Percentiles rank a stretch among this genome's conserved stretches.
These are phyloP conservation scores for Gobiocypris rarus DNA, from an alignment of 2,113 vertebrate genomes.

Conservation along the genomic window DNA sequence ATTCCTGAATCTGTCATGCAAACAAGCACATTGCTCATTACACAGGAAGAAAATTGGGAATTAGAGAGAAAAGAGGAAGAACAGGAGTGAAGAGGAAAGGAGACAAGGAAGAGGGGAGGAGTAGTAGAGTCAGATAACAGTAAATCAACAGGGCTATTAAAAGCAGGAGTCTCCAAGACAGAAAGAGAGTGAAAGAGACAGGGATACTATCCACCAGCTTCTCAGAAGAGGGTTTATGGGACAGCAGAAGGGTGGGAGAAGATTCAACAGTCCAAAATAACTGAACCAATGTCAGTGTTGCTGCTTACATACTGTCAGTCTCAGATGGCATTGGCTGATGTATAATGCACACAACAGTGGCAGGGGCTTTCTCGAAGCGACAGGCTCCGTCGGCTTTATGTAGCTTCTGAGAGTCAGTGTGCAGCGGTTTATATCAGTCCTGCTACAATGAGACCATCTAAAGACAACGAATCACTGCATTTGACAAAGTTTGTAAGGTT, in stretches of 20 bases:
- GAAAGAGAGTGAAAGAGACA: background rate
- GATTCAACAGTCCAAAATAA: conserved; percentile 41
- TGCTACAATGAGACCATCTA: background rate
- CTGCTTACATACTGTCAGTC: conserved; percentile 76
- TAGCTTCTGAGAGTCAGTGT: background rate
- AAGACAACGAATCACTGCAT: background rate
- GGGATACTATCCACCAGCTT: conserved; percentile 1
- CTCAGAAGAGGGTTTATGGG: background rate
- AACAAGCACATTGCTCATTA: conserved; percentile 77
- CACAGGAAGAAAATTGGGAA: conserved; percentile 59
- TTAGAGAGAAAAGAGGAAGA: conserved; percentile 31
- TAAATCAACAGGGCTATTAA: conserved; percentile 48
- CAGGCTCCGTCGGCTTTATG: background rate
- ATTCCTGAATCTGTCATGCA: conserved; percentile 80
- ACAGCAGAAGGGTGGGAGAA: conserved; percentile 9
- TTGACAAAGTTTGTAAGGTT: background rate
- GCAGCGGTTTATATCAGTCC: conserved; percentile 15
- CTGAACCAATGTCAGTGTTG: conserved; percentile 81
- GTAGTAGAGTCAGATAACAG: conserved; percentile 24
- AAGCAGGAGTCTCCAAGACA: conserved; percentile 41
- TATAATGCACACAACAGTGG: conserved; percentile 2
- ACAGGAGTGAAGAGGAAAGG: background rate
- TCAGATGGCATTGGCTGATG: background rate
- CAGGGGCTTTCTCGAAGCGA: background rate
- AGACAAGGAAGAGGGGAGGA: background rate